Percentiles rank a stretch among this genome's conserved stretches.
Evolutionary conservation across 2,888 invertebrate genomes (phyloP).

Genomic region (Macrosoma leucophasiata): DNA sequence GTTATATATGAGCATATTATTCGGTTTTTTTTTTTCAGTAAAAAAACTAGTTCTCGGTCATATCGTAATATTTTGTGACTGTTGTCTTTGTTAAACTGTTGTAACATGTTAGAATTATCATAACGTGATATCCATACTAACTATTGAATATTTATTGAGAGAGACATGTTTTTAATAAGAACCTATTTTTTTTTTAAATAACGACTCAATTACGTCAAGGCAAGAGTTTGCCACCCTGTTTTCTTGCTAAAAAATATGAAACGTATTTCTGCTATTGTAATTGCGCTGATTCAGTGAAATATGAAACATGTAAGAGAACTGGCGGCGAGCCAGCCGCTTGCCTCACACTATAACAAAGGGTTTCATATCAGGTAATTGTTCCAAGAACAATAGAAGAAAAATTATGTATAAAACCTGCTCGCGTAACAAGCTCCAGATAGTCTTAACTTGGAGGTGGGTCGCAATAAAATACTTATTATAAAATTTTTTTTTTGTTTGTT

Average conservation of each 20-base stretch:
- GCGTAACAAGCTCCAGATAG: neutral
- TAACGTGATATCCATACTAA: too few relatives aligned
- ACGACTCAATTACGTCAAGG: too few relatives aligned
- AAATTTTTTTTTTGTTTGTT: too few relatives aligned
- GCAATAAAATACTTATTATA: too few relatives aligned
- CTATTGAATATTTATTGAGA: too few relatives aligned
- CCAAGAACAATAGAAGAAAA: slow-evolving; percentile 59
- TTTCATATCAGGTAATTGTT: slow-evolving; percentile 66
- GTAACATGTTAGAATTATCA: too few relatives aligned
- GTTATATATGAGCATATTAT: slow-evolving; percentile 20
- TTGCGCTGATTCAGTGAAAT: slow-evolving; percentile 64
- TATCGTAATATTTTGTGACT: too few relatives aligned
- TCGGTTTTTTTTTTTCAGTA: slow-evolving; percentile 20
- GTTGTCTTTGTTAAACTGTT: slow-evolving; percentile 10
- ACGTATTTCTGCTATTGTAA: slow-evolving; percentile 49
- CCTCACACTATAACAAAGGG: slow-evolving; percentile 64
- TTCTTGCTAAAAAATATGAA: slow-evolving; percentile 32
- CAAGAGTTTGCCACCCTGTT: too few relatives aligned
- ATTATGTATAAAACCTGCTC: slow-evolving; percentile 30
- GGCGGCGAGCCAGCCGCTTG: slow-evolving; percentile 63
- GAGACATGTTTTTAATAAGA: too few relatives aligned
- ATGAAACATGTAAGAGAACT: slow-evolving; percentile 61
- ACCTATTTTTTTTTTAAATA: too few relatives aligned
- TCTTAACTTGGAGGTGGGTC: too few relatives aligned
- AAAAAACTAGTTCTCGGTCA: slow-evolving; percentile 15